Base-by-base conservation (phyloP, 2,888 invertebrate genomes). In the Frankliniella fusca region DNA sequence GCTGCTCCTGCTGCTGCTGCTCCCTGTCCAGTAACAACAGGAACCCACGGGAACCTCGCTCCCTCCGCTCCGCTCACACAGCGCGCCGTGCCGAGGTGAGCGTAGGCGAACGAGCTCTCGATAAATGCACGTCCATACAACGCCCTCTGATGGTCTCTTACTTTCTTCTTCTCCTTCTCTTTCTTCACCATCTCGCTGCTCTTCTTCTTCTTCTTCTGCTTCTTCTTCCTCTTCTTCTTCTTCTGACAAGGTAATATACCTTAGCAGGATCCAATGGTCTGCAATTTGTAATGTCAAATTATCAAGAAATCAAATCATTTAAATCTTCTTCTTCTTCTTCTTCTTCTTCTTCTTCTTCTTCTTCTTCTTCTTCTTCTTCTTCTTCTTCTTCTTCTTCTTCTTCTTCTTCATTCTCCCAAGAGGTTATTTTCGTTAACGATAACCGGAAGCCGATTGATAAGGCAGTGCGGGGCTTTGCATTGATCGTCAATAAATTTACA, bases 31-130 rank as follows among this genome's bases (percentile, higher is more conserved):
- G 15, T 54, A 54, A 54, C 54, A 15, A 54, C 54, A 15, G 18
- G 54, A 15, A 12, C 15, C 15, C 15, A 54, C 54, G 5, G 18
- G 54, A 15, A 12, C 15, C 15, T 54, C 54, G 15, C 54, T 54
- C 54, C 20, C 54, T 54, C 54, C 20, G 18, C 20, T 20, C 54
- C 23, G 23, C n/a, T 76, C 70, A 27, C 27, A 5, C 54, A 20
- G 15, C 20, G 18, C 15, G 18, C 20, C 38, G 38, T 5, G 38
- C 38, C 54, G 54, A 54, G 54, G 18, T 15, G 54, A 15, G 27
- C 70, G 70, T 76, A 76, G 70, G 70, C 70, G 70, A 76, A 76
- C 70, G 27, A 76, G 70, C 70, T 76, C 70, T 76, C 70, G 70
- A 76, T 76, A 76, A 76, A 76, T 76, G 38, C 38, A 38, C 38